Conservation (phyloP, 2,797 vertebrate genomes). For the Spinibarbus caldwelli region DNA sequence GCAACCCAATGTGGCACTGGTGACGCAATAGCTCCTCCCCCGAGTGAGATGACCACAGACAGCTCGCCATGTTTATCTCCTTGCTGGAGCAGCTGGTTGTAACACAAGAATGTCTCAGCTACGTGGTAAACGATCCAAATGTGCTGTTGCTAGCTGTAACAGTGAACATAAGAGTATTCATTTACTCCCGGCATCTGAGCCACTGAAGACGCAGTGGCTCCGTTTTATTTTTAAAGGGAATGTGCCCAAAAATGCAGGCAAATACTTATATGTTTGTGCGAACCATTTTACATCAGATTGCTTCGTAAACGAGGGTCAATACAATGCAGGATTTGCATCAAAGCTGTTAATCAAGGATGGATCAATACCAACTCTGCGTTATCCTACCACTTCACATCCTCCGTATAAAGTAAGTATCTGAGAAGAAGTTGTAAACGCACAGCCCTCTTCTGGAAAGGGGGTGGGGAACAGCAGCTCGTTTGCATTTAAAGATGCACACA, state of each 20-base stretch:
- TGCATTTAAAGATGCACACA: background rate
- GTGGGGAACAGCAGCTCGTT: background rate
- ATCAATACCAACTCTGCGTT: background rate
- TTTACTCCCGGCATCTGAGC: background rate
- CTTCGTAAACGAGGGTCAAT: background rate
- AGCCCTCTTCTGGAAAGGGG: background rate
- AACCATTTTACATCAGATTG: background rate
- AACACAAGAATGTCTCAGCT: too few species aligned
- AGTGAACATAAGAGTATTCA: background rate
- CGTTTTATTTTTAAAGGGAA: background rate
- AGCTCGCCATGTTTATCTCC: too few species aligned
- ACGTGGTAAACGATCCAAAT: background rate
- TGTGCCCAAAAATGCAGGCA: background rate
- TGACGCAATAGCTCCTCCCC: too few species aligned
- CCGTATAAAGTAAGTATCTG: background rate
- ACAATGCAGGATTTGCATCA: conserved; percentile 12
- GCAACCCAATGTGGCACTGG: too few species aligned
- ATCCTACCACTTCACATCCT: background rate
- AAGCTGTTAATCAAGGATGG: background rate
- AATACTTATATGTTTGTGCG: background rate
- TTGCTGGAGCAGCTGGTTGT: too few species aligned
- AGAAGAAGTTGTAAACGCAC: background rate
- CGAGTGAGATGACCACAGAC: too few species aligned
- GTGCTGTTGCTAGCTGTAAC: background rate
- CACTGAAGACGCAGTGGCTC: background rate